Evolutionary conservation across 2,113 vertebrate species (phyloP).

Genomic region (Brachyhypopomus gauderio): DNA sequence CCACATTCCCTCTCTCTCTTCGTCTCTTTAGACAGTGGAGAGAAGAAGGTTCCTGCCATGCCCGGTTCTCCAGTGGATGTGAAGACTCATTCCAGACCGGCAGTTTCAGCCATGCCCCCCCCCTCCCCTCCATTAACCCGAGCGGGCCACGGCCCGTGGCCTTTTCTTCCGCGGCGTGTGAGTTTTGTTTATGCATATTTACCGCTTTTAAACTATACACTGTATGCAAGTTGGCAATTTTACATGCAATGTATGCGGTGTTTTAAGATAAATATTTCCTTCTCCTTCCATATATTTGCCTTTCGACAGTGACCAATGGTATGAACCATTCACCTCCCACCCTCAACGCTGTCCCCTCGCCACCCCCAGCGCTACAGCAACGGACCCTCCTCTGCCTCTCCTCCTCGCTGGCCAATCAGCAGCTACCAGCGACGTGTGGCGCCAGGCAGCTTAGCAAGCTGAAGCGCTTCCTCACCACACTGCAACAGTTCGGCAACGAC

Average conservation of each 20-base stretch:
- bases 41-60: constrained; percentile 96
- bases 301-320: constrained; percentile 88
- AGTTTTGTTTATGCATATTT: constrained; percentile 52
- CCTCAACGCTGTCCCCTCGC: constrained; percentile 92
- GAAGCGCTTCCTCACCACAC: constrained; percentile 96
- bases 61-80: constrained; percentile 98
- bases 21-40: constrained; percentile 83
- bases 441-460: constrained; percentile 98
- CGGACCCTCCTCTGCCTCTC: constrained; percentile 95
- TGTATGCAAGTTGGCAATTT: too few species aligned
- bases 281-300: constrained; percentile 24
- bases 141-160: constrained; percentile 88
- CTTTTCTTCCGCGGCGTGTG: constrained; percentile 92
- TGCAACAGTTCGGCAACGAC: constrained; percentile 98
- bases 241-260: too few species aligned
- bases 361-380: constrained; percentile 96
- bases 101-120: constrained; percentile 91
- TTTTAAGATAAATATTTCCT: too few species aligned
- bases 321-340: constrained; percentile 95
- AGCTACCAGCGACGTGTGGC: constrained; percentile 95
- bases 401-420: constrained; percentile 94
- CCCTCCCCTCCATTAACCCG: constrained; percentile 90
- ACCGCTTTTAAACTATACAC: too few species aligned
- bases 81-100: constrained; percentile 95
- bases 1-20: constrained; percentile 39